These are phyloP conservation scores for Zaprionus bogoriensis DNA, from an alignment of 2,888 invertebrate genomes.

Conservation along the genomic window DNA sequence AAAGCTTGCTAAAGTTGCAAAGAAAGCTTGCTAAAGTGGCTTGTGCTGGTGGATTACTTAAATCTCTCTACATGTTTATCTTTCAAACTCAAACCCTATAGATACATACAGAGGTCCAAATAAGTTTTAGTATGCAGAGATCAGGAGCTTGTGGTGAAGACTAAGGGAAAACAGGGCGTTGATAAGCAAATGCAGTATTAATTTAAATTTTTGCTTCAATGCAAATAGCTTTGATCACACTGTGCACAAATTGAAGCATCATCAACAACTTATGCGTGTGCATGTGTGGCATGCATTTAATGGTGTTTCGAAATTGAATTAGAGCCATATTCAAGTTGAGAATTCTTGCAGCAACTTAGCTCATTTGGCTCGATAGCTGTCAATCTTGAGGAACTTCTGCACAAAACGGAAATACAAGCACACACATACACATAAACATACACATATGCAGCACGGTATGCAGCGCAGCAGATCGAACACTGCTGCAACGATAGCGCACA, in stretches of 20 bases:
- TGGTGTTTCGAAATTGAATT: conserved; percentile 29
- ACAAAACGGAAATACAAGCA: not conserved
- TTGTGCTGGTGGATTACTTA: too few species aligned
- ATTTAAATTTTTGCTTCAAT: too few species aligned
- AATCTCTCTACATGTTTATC: too few species aligned
- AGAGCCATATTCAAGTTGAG: conserved; percentile 35
- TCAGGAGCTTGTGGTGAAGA: too few species aligned
- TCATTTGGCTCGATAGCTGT: conserved; percentile 45
- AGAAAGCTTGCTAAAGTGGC: too few species aligned
- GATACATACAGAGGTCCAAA: too few species aligned
- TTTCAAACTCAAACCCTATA: too few species aligned
- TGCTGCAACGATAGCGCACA: not conserved
- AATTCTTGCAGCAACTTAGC: conserved; percentile 39
- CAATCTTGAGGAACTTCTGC: not conserved
- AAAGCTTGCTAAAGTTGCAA: too few species aligned
- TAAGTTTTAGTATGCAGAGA: too few species aligned
- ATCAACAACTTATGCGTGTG: not conserved
- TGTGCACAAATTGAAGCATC: not conserved
- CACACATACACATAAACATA: not conserved
- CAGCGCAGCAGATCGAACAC: not conserved
- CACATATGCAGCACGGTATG: too few species aligned
- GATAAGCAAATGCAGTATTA: too few species aligned
- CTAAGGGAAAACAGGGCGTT: too few species aligned
- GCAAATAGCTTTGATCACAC: not conserved
- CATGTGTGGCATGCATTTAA: conserved; percentile 44